These are phyloP conservation scores for Branchinecta lindahli DNA, from an alignment of 1,140 invertebrate species.

Conservation along the genomic window DNA sequence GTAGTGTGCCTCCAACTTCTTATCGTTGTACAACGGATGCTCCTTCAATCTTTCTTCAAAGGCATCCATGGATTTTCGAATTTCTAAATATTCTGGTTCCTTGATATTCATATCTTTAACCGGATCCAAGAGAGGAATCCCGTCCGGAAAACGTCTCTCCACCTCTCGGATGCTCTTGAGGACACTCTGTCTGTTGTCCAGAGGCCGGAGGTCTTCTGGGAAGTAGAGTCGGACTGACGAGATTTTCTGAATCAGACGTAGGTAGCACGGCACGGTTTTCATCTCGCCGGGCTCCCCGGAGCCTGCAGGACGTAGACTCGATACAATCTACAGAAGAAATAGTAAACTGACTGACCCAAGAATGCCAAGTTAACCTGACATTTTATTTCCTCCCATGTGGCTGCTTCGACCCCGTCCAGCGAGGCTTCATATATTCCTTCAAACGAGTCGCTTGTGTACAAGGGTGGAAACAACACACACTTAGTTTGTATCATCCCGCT, in stretches of 20 bases:
- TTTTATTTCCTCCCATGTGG: too few species aligned
- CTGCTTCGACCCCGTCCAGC: constrained; percentile 36
- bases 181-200: constrained; percentile 66
- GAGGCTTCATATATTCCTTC: constrained; percentile 22
- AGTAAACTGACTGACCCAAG: neutral
- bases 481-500: too few species aligned
- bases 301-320: constrained; percentile 26
- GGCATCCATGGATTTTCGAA: constrained; percentile 62
- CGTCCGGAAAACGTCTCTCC: constrained; percentile 67
- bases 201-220: constrained; percentile 68
- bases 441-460: too few species aligned
- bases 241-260: constrained; percentile 66
- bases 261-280: constrained; percentile 71
- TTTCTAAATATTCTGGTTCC: constrained; percentile 57
- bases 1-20: constrained; percentile 51
- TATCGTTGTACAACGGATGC: constrained; percentile 68
- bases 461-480: too few species aligned
- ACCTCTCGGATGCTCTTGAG: constrained; percentile 78
- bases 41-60: constrained; percentile 61
- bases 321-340: constrained; percentile 17
- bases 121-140: constrained; percentile 77
- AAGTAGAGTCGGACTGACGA: constrained; percentile 79
- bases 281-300: constrained; percentile 54
- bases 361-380: constrained; percentile 11
- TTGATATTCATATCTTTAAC: constrained; percentile 91